phyloP scores from a whole-genome alignment of 2,888 invertebrate species.

The Mimachlamys varia region DNA sequence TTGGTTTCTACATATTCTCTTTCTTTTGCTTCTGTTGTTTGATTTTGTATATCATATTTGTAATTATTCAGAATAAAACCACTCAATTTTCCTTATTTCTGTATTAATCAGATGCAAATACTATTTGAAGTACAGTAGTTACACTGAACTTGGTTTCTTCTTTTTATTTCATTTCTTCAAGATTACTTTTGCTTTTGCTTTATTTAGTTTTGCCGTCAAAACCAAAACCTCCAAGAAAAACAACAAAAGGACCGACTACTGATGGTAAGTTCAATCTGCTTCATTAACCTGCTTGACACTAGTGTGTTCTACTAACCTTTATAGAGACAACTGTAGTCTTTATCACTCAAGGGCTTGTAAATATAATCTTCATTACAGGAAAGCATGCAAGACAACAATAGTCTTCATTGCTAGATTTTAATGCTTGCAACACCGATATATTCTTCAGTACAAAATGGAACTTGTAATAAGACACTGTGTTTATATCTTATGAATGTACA shows the following conservation, averaged over 20 bases:
- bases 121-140: background rate
- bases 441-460: background rate
- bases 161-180: slow-evolving; percentile 19
- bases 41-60: background rate
- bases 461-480: background rate
- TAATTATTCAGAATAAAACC: background rate
- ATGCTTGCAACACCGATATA: background rate
- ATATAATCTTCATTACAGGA: background rate
- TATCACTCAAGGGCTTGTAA: background rate
- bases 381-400: background rate
- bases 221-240: background rate
- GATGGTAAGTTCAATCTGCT: slow-evolving; percentile 13
- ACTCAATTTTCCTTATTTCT: background rate
- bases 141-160: background rate
- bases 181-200: slow-evolving; percentile 32
- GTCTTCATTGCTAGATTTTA: background rate
- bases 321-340: background rate
- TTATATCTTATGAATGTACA: background rate
- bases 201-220: slow-evolving; percentile 28
- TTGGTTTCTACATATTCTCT: background rate
- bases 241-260: background rate
- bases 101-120: background rate
- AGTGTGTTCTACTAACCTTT: background rate
- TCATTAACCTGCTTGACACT: background rate
- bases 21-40: background rate